Evolutionary conservation across 2,888 invertebrate species (phyloP), one percentile per base, ranked within the genome.

Genomic region (Zonitis immaculata): DNA sequence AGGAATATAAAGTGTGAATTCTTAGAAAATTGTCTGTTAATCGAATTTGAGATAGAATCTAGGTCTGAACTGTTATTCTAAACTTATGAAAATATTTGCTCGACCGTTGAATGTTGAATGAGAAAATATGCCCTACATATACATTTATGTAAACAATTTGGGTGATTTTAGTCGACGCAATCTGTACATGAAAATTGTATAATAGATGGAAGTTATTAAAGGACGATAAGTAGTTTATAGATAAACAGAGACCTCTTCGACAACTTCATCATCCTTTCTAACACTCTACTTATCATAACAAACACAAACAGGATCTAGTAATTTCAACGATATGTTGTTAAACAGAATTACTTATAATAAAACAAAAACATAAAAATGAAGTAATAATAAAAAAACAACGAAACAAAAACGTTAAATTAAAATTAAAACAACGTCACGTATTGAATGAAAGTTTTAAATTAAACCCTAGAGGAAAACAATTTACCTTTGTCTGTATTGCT

Each of bases 21-120:
- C n/a, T n/a, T n/a, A n/a, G n/a, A n/a, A 18, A 9, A 35, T 35
- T 35, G 8, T 9, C 9, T 18, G 4, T 8, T 35, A 35, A 47
- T 48, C 47, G 53, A 53, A 48, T 53, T 46, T 46, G 49, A 49
- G 1, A 42, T 50, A 47, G 50, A 51, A 51, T 50, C 47, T 22
- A 54, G 39, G 35, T 47, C 47, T 27, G 42, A 39, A 39, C 46
- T 54, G 54, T 54, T 54, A 54, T 50, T 51, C 39, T 54, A 54
- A 54, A 51, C 54, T 47, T 51, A 47, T 9, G 27, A 50, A 54
- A 54, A 54, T 54, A 54, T 54, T 54, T 54, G 54, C 54, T 42
- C 27, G 54, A 54, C 42, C n/a, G n/a, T n/a, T 47, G 50, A 54
- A 47, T 54, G 50, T 54, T 50, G 50, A 42, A 51, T 54, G 47